A percentile compares a stretch with the other conserved stretches of the same genome.
phyloP scores from a whole-genome alignment of 2,113 vertebrate species.

The Mesitornis unicolor region DNA sequence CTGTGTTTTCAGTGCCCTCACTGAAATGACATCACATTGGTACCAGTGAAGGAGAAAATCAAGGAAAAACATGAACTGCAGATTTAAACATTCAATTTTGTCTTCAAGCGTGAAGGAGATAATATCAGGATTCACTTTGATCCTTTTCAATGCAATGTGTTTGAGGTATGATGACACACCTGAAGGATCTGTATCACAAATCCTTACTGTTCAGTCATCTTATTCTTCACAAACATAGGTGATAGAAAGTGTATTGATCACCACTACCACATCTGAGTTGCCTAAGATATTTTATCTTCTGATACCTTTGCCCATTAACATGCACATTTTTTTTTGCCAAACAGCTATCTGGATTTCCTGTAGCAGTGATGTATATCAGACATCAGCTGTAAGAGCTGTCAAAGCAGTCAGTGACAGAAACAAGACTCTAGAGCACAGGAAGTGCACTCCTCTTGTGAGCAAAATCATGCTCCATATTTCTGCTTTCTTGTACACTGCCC shows the following conservation, averaged over 20 bases:
- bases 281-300: neutral
- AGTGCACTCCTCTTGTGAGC: neutral
- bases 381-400: neutral
- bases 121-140: neutral
- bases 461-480: rapidly evolving
- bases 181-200: neutral
- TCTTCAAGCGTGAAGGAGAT: neutral
- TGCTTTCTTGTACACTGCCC: neutral
- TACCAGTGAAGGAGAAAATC: neutral
- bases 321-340: neutral
- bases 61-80: neutral
- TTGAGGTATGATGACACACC: neutral
- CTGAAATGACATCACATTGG: neutral
- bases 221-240: neutral
- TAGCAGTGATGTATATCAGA: neutral
- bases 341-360: neutral
- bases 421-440: neutral
- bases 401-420: neutral
- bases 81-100: neutral
- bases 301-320: neutral
- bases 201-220: neutral
- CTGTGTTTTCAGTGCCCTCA: neutral
- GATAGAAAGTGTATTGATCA: neutral
- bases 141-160: rapidly evolving
- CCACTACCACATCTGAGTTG: rapidly evolving